phyloP scores from a whole-genome alignment of 2,888 invertebrate species.

The Trichopoda pennipes region DNA sequence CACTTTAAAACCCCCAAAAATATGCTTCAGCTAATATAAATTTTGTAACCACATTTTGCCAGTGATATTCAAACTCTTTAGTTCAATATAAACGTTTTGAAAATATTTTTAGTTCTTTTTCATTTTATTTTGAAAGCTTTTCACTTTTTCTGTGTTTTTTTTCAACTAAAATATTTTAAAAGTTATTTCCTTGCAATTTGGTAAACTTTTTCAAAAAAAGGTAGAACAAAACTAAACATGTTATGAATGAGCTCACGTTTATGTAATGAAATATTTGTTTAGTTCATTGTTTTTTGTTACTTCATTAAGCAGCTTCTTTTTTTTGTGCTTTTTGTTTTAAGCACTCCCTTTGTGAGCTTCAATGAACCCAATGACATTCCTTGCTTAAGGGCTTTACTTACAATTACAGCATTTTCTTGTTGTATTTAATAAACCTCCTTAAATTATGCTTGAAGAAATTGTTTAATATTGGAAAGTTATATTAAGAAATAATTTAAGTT shows the following conservation, averaged over 20 bases:
- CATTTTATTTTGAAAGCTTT: not conserved
- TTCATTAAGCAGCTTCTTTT: constrained; percentile 50
- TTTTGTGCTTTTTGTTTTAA: not conserved
- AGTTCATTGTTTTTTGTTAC: constrained; percentile 58
- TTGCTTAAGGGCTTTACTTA: constrained; percentile 44
- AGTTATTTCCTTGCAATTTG: not conserved
- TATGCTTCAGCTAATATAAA: constrained; percentile 44
- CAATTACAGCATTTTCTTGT: constrained; percentile 8
- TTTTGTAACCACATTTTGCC: not conserved
- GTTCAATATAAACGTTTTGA: too few species aligned
- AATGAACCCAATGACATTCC: constrained; percentile 60
- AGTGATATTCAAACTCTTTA: not conserved
- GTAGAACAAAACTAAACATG: not conserved
- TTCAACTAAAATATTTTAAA: not conserved
- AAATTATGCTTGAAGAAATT: constrained; percentile 49
- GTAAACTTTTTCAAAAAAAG: not conserved
- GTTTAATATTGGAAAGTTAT: not conserved
- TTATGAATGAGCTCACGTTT: not conserved
- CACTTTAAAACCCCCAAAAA: constrained; percentile 9
- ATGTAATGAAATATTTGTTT: constrained; percentile 52
- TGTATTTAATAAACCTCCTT: constrained; percentile 47
- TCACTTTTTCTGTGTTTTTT: not conserved
- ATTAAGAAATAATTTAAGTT: not conserved
- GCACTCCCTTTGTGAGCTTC: constrained; percentile 3
- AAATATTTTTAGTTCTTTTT: not conserved